Evolutionary conservation across 2,888 invertebrate species (phyloP).

Genomic region (Drosophila greeni): DNA sequence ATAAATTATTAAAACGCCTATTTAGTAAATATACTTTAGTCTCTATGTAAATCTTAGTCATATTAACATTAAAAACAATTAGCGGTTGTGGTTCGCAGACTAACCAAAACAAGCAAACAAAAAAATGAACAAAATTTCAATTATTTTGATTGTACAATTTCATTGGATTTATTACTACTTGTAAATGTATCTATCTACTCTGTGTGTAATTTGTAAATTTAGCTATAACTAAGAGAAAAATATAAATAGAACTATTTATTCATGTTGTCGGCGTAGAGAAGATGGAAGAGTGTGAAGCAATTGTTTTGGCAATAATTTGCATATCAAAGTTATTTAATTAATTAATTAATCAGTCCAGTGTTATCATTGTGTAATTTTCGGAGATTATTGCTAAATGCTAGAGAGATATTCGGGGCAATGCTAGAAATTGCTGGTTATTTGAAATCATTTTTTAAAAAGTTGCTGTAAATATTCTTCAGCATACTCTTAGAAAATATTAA

Average conservation of each 20-base stretch:
- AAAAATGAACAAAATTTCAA: conserved; percentile 40
- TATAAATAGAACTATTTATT: conserved; percentile 38
- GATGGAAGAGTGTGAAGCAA: conserved; percentile 28
- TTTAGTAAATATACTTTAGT: conserved; percentile 14
- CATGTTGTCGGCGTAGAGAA: conserved; percentile 42
- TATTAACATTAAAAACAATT: conserved; percentile 46
- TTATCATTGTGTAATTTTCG: conserved; percentile 57
- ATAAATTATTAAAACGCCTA: conserved; percentile 11
- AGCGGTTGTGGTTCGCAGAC: conserved; percentile 60
- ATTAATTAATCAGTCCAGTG: conserved; percentile 25
- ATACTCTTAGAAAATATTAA: background rate
- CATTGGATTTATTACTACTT: conserved; percentile 30
- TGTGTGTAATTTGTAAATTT: conserved; percentile 45
- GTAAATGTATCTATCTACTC: conserved; percentile 31
- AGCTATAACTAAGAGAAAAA: conserved; percentile 26
- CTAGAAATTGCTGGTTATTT: background rate
- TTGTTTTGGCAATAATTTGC: conserved; percentile 62
- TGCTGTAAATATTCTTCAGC: background rate
- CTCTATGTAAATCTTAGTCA: conserved; percentile 28
- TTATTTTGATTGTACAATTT: conserved; percentile 37
- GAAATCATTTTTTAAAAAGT: background rate
- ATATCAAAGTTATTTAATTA: conserved; percentile 52
- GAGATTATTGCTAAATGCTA: conserved; percentile 37
- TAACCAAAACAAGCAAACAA: conserved; percentile 38
- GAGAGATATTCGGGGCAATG: conserved; percentile 18